A percentile compares a stretch with the other conserved stretches of the same genome.
phyloP scores from a whole-genome alignment of 2,888 invertebrate genomes.

The Shargacucullia verbasci region DNA sequence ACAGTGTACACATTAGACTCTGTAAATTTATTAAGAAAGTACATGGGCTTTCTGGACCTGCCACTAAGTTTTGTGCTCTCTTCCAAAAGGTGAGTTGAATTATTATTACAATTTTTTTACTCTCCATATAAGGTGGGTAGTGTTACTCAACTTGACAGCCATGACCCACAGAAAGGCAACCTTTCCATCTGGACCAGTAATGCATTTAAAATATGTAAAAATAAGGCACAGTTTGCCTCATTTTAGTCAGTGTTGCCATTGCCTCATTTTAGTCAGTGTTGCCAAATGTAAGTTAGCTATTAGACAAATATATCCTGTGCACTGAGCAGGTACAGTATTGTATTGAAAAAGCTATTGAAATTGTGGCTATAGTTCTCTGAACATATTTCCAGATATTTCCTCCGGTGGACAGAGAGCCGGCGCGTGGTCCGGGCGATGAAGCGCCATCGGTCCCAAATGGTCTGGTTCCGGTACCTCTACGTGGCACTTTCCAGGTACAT shows the following conservation, averaged over 20 bases:
- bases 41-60: slow-evolving; percentile 94
- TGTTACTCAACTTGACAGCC: too few species aligned
- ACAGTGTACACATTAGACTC: slow-evolving; percentile 95
- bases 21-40: slow-evolving; percentile 95
- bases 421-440: slow-evolving; percentile 94
- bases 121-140: too few species aligned
- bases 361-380: background rate
- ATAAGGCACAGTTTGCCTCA: too few species aligned
- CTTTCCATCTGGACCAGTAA: too few species aligned
- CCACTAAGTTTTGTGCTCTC: slow-evolving; percentile 94
- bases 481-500: slow-evolving; percentile 96
- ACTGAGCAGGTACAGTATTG: background rate
- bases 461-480: slow-evolving; percentile 98
- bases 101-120: background rate
- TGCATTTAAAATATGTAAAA: too few species aligned
- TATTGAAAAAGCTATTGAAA: background rate
- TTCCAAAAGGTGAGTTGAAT: slow-evolving; percentile 91
- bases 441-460: slow-evolving; percentile 96
- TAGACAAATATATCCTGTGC: too few species aligned
- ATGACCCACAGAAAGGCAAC: background rate
- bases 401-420: slow-evolving; percentile 89
- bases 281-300: too few species aligned
- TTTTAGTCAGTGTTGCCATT: too few species aligned
- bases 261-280: too few species aligned
- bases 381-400: slow-evolving; percentile 89